Base-by-base conservation (phyloP, 2,888 invertebrate species). In the Eurois occulta region DNA sequence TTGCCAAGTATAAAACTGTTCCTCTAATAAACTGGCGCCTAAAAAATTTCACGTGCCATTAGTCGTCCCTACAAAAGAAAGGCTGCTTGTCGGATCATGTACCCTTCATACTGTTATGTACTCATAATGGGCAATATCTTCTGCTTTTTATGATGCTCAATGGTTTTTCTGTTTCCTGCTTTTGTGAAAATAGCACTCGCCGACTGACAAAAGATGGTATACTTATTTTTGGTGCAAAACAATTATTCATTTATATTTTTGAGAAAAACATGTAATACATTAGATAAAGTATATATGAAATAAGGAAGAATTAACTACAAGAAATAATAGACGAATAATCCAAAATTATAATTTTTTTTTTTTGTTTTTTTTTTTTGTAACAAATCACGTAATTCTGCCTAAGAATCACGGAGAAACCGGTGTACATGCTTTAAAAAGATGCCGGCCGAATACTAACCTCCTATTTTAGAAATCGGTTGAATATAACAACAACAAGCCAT, bases 41-140 rank as follows among this genome's bases (percentile, higher is more conserved):
- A 35, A 77, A 79, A 73, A 78, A 68, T 80, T 67, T 77, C 71
- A 77, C 78, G 76, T 70, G n/a, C 77, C 78, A 75, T 86, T 81
- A 75, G 74, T 48, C 60, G 43, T 58, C 32, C 67, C 24, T 77
- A 67, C 71, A 60, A 74, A 72, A 68, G 69, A 66, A 71, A 62
- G 16, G 46, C 58, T 75, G 46, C 58, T 52, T 62, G 65, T 43
- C 43, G 66, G 69, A 74, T 75, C 74, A 67, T 75, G 62, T 67
- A 48, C n/a, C 77, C 72, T 77, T 70, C 66, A 72, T 65, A 65
- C 41, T 66, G 41, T 72, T 77, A 71, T 68, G 21, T 52, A 55
- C 62, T 71, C 32, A 62, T 66, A 52, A 73, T 62, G 35, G 72
- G 35, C 67, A 43, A 74, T 73, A 73, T 71, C 18, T 77, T 70